Base-by-base conservation (phyloP, 2,888 invertebrate genomes). In the Sturmia bella region DNA sequence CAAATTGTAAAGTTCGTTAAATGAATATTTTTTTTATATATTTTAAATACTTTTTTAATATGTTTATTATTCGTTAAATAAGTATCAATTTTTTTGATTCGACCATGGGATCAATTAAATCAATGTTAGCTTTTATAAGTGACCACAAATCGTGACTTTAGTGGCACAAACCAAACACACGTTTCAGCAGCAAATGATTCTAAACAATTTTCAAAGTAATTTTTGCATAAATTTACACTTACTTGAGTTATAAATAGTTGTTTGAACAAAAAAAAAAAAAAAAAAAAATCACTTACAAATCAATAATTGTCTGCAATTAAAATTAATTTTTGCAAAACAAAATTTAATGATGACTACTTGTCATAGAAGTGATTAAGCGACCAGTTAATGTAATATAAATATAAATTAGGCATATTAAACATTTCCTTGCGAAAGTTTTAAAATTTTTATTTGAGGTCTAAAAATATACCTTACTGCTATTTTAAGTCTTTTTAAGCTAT, bases 151-250 rank as follows among this genome's bases (percentile, higher is more conserved):
- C 68, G 68, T 68, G 68, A 68, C 50, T 68, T 27, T 21, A 45
- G 43, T 37, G 68, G 43, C 75, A 76, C 68, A 68, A 41, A 37
- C 59, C 43, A 48, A 57, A n/a, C 75, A 76, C 68, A 59, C 52
- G 52, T 59, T 66, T 21, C 5, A 1, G 27, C 57, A 54, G 6
- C 24, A 7, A 43, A 43, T 41, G 11, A 3, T n/a, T 32, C 41
- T 32, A 5, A 17, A 4, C 41, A 57, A 15, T 43, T 32, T 66
- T 61, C 17, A n/a, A 43, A 6, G 52, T 52, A 59, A 45, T 72
- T 61, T 52, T 32, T 12, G 32, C 72, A 72, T 61, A 61, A 52
- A 72, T 72, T 72, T 61, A 6, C 61, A 61, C 50, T 19, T 32
- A 7, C 32, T 27, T 43, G n/a, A 41, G 11, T 19, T 72, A 32